A percentile compares a stretch with the other conserved stretches of the same genome.
Evolutionary conservation across 2,113 vertebrate species (phyloP).

Genomic region (Charina bottae): DNA sequence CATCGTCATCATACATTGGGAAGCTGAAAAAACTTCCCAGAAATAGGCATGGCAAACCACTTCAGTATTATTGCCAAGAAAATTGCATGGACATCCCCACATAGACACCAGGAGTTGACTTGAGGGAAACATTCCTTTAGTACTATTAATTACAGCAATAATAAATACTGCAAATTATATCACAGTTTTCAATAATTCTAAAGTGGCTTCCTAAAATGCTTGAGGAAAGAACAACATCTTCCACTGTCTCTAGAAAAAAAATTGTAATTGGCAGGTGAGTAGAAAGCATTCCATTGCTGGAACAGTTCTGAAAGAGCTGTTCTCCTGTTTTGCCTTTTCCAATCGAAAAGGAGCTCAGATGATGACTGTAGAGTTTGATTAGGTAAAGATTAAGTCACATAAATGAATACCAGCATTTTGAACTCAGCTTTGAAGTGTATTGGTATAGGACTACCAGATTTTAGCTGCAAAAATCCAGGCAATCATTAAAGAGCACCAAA

Average conservation of each 20-base stretch:
- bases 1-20: not conserved
- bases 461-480: not conserved
- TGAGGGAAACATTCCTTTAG: not conserved
- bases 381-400: not conserved
- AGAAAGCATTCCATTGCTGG: not conserved
- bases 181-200: not conserved
- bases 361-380: not conserved
- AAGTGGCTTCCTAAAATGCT: not conserved
- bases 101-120: not conserved
- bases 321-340: not conserved
- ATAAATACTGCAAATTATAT: not conserved
- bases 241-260: no score
- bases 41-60: not conserved
- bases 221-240: no score
- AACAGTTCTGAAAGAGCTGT: not conserved
- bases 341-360: not conserved
- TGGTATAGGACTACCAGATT: not conserved
- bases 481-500: not conserved
- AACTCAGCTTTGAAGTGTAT: not conserved
- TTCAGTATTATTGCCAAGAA: not conserved
- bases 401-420: not conserved
- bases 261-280: no score
- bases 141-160: not conserved
- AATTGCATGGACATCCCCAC: not conserved
- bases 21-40: not conserved